Percentiles rank a stretch among this genome's conserved stretches.
Conservation (phyloP, 2,797 vertebrate species). For the Acipenser ruthenus region DNA sequence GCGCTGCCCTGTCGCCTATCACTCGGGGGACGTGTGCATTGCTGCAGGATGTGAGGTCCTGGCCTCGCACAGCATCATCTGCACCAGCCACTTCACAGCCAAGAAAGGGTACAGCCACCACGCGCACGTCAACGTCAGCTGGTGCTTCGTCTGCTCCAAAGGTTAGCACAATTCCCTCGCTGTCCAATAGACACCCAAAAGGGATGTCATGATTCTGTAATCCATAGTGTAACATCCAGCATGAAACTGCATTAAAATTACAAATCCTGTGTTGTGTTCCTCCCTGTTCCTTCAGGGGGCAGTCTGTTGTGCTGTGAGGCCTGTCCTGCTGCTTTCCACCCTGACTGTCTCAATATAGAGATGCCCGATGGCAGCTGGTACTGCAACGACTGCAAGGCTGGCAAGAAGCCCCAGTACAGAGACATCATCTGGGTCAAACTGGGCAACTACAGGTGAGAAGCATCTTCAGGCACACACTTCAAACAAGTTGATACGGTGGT, state of each 20-base stretch:
- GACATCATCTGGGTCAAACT: conserved; percentile 98
- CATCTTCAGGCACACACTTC: background rate
- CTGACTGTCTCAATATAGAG: conserved; percentile 89
- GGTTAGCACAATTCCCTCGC: conserved; percentile 51
- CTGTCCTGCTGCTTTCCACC: conserved; percentile 93
- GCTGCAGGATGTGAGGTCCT: conserved; percentile 84
- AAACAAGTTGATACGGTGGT: no score
- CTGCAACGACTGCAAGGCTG: conserved; percentile 90
- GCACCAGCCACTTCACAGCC: conserved; percentile 84
- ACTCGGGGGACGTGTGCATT: conserved; percentile 78
- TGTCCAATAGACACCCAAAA: no score
- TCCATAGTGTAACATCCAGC: no score
- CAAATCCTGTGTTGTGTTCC: no score
- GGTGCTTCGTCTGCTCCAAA: conserved; percentile 98
- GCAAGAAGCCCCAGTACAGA: conserved; percentile 88
- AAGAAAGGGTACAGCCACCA: conserved; percentile 89
- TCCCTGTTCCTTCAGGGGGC: conserved; percentile 60
- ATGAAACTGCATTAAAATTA: no score
- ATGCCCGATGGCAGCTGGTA: conserved; percentile 98
- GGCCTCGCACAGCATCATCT: conserved; percentile 76
- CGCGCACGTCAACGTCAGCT: conserved; percentile 92
- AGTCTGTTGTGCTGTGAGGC: conserved; percentile 93
- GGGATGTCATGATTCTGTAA: background rate
- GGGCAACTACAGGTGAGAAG: conserved; percentile 84
- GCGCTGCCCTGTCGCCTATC: conserved; percentile 89